Percentiles rank a stretch among this genome's conserved stretches.
Evolutionary conservation across 1,140 invertebrate genomes (phyloP).

Genomic region (Sarcophaga bullata): DNA sequence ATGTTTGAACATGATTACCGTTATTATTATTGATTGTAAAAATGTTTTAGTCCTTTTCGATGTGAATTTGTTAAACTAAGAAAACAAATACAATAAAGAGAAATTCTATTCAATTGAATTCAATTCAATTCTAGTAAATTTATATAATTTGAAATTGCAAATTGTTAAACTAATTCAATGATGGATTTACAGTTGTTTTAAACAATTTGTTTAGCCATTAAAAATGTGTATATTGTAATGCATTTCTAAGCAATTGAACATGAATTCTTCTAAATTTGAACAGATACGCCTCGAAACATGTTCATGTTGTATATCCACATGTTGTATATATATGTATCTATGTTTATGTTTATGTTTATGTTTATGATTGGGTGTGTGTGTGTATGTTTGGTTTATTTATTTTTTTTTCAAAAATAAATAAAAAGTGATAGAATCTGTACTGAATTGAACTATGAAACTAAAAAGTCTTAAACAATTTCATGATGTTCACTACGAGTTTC

Average conservation of each 20-base stretch:
- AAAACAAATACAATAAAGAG: neutral
- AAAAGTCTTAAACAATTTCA: neutral
- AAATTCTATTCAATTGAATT: neutral
- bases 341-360: too few relatives aligned
- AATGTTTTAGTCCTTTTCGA: too few relatives aligned
- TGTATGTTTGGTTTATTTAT: too few relatives aligned
- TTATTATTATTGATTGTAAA: too few relatives aligned
- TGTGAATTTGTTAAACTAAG: too few relatives aligned
- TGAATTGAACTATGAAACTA: constrained; percentile 18
- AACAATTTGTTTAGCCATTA: constrained; percentile 26
- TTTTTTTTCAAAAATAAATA: neutral
- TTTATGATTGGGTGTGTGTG: neutral
- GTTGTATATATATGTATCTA: too few relatives aligned
- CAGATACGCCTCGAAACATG: too few relatives aligned
- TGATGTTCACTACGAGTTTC: neutral
- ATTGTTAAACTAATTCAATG: constrained; percentile 21
- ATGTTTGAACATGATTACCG: too few relatives aligned
- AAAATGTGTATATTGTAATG: constrained; percentile 22
- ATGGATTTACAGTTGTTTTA: constrained; percentile 24
- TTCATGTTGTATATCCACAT: too few relatives aligned
- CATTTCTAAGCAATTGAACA: constrained; percentile 24
- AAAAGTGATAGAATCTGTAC: constrained; percentile 1
- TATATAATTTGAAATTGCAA: constrained; percentile 13
- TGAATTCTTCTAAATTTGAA: neutral
- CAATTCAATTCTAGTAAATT: constrained; percentile 1